Percentiles rank a stretch among this genome's conserved stretches.
These are phyloP conservation scores for Lasioglossum figueresi DNA, from an alignment of 2,888 invertebrate species.

Conservation along the genomic window DNA sequence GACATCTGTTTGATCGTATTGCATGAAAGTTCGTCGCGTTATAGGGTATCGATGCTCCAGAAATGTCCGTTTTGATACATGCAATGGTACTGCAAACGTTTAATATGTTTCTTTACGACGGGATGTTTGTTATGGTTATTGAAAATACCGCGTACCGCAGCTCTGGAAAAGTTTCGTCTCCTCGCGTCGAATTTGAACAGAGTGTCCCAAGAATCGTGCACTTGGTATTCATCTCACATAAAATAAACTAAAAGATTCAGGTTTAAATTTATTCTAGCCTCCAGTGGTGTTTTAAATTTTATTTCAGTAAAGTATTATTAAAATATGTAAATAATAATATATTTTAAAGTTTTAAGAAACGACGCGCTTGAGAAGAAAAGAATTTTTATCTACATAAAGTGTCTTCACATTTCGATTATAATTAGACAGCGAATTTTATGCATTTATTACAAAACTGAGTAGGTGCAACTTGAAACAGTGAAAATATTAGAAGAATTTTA, in stretches of 20 bases:
- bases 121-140: not conserved
- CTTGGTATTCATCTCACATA: not conserved
- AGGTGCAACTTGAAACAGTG: no score
- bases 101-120: not conserved
- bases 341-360: no score
- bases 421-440: no score
- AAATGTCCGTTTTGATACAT: not conserved
- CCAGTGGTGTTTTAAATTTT: no score
- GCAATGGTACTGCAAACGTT: slow-evolving; percentile 3
- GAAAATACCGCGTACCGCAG: not conserved
- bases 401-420: no score
- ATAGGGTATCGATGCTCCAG: slow-evolving; percentile 5
- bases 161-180: not conserved
- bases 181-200: not conserved
- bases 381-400: no score
- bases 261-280: not conserved
- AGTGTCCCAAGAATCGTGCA: not conserved
- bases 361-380: no score
- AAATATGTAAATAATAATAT: no score
- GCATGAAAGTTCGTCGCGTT: not conserved
- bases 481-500: no score
- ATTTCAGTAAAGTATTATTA: no score
- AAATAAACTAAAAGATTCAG: not conserved
- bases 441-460: no score
- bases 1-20: slow-evolving; percentile 2